These are phyloP conservation scores for Pseudoatta argentina DNA, from an alignment of 1,140 invertebrate species.

Conservation along the genomic window DNA sequence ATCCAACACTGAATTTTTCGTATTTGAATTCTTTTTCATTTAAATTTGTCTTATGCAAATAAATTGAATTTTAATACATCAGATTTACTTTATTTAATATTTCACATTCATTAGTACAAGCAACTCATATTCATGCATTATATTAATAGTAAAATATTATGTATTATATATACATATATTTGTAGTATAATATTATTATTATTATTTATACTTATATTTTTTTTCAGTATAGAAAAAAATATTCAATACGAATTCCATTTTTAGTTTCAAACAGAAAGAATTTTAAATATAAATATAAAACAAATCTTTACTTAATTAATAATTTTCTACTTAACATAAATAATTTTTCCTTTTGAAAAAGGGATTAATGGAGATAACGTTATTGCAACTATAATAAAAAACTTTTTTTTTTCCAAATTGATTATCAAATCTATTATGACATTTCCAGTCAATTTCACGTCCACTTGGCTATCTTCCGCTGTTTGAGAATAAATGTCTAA, in stretches of 20 bases:
- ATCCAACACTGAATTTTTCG: neutral
- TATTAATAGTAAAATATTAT: neutral
- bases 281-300: neutral
- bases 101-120: neutral
- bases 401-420: neutral
- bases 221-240: neutral
- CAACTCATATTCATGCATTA: too few species aligned
- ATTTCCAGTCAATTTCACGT: slow-evolving; percentile 18
- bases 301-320: neutral
- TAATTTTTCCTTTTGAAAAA: neutral
- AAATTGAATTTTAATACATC: neutral
- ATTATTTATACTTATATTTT: neutral
- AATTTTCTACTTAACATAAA: neutral
- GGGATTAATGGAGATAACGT: neutral
- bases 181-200: too few species aligned
- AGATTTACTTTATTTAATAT: neutral
- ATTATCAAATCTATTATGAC: slow-evolving; percentile 9
- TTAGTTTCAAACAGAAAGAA: neutral
- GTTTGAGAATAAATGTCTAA: slow-evolving; percentile 30
- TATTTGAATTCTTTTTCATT: neutral
- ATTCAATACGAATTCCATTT: neutral
- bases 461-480: slow-evolving; percentile 8
- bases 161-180: too few species aligned
- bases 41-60: neutral
- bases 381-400: neutral